phyloP scores from a whole-genome alignment of 2,797 vertebrate species.

The Danio aesculapii region DNA sequence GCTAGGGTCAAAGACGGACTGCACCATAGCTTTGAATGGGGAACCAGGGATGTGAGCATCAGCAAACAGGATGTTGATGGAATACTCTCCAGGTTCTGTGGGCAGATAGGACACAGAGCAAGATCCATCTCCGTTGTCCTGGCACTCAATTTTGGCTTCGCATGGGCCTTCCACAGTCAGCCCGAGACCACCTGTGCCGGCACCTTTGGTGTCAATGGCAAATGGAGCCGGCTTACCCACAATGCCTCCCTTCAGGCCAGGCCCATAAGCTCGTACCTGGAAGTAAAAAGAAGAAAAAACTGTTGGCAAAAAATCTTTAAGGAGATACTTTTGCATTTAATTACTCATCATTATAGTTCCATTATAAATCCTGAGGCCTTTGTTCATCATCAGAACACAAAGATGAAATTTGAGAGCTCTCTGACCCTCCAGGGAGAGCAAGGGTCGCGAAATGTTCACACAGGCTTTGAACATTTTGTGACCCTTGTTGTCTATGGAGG shows the following conservation, averaged over 20 bases:
- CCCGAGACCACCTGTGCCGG: slow-evolving; percentile 93
- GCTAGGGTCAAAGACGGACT: slow-evolving; percentile 87
- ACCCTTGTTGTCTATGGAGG: too few species aligned
- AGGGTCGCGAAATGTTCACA: too few species aligned
- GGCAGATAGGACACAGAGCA: slow-evolving; percentile 95
- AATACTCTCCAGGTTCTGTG: slow-evolving; percentile 90
- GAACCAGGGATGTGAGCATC: slow-evolving; percentile 93
- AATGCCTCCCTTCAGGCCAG: slow-evolving; percentile 88
- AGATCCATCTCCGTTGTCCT: slow-evolving; percentile 94
- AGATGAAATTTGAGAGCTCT: too few species aligned
- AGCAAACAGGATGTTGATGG: slow-evolving; percentile 94
- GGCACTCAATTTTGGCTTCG: slow-evolving; percentile 96
- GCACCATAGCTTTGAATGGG: slow-evolving; percentile 90
- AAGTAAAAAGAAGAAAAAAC: background rate
- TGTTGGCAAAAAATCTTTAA: background rate
- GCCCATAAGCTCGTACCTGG: slow-evolving; percentile 91
- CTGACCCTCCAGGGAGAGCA: too few species aligned
- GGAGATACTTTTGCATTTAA: too few species aligned
- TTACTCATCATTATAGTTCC: too few species aligned
- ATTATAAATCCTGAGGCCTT: too few species aligned
- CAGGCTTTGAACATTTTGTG: too few species aligned
- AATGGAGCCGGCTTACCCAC: slow-evolving; percentile 91
- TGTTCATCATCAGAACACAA: too few species aligned
- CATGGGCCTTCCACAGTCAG: slow-evolving; percentile 96
- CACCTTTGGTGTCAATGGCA: slow-evolving; percentile 95